These are phyloP conservation scores for Threskiornis aethiopicus DNA, from an alignment of 2,797 vertebrate species.

Conservation along the genomic window DNA sequence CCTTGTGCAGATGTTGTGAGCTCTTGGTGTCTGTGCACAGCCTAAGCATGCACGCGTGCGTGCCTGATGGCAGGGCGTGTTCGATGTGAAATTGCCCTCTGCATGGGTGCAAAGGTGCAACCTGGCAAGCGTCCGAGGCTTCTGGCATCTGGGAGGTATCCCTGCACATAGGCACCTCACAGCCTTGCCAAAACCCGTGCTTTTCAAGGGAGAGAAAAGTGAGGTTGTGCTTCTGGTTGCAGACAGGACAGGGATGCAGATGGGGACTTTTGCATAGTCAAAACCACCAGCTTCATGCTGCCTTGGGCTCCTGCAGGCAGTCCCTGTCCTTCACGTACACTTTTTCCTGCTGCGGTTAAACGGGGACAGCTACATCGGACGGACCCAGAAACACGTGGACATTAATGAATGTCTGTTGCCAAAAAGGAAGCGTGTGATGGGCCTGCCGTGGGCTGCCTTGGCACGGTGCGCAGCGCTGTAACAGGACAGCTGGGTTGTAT, in stretches of 20 bases:
- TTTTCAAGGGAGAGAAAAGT: neutral
- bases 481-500: neutral
- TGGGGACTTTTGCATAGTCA: rapidly evolving
- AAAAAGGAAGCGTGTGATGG: slow-evolving; percentile 9
- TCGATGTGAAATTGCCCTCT: neutral
- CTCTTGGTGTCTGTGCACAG: neutral
- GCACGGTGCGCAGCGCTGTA: neutral
- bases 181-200: rapidly evolving
- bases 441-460: neutral
- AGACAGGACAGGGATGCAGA: neutral
- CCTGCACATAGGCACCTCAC: neutral
- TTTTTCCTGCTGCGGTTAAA: neutral
- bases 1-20: neutral
- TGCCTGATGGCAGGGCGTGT: neutral
- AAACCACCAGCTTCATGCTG: neutral
- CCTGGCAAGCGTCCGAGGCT: neutral
- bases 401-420: neutral
- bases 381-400: neutral
- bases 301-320: neutral
- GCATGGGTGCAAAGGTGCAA: rapidly evolving
- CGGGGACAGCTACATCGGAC: neutral
- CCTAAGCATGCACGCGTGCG: rapidly evolving
- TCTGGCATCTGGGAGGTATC: neutral
- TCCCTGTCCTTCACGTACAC: neutral
- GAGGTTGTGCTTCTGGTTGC: neutral